phyloP scores from a whole-genome alignment of 2,113 vertebrate genomes.

The Pseudorectes ferrugineus region DNA sequence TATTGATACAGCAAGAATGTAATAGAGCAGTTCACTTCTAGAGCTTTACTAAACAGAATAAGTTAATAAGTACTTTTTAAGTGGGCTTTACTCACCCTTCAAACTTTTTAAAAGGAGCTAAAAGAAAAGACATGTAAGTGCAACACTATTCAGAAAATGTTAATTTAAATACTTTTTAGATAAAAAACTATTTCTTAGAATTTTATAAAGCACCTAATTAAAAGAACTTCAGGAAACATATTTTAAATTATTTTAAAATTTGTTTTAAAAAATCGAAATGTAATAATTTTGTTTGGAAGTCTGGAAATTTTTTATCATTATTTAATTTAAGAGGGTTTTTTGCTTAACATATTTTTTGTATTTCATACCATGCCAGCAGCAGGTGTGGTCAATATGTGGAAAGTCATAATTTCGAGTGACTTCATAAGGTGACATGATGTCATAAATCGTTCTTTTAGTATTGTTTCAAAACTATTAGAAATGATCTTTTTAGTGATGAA shows the following conservation, averaged over 20 bases:
- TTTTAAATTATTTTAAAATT: neutral
- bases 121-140: neutral
- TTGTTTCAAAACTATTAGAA: neutral
- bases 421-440: neutral
- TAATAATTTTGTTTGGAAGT: neutral
- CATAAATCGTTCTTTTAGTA: neutral
- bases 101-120: neutral
- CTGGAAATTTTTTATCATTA: neutral
- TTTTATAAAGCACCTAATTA: neutral
- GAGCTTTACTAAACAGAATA: neutral
- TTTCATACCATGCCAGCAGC: neutral
- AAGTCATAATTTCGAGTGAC: neutral
- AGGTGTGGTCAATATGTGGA: constrained; percentile 7
- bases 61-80: neutral
- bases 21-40: neutral
- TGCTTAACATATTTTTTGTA: neutral
- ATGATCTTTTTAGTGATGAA: neutral
- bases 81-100: neutral
- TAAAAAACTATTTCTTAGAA: neutral
- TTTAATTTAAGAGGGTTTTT: neutral
- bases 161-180: neutral
- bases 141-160: neutral
- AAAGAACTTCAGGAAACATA: neutral
- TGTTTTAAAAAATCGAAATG: neutral
- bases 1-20: neutral